phyloP scores from a whole-genome alignment of 2,797 vertebrate species.

The Sardinella longiceps region DNA sequence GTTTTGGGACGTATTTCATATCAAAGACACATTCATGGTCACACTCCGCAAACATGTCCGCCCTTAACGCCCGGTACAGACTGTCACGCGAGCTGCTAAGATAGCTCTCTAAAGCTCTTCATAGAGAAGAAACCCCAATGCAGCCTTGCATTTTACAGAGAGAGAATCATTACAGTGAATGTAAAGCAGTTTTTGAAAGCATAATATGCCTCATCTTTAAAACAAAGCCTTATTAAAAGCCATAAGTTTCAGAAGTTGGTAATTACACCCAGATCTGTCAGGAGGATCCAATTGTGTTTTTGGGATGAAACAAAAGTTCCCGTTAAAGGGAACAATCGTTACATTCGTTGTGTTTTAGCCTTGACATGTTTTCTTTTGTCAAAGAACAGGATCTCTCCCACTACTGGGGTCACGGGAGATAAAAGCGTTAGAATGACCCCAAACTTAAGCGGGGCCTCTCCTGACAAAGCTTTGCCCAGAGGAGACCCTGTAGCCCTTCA shows the following conservation, averaged over 20 bases:
- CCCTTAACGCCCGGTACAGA: slow-evolving; percentile 9
- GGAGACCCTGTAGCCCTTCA: background rate
- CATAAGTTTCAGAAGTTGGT: background rate
- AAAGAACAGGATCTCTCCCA: background rate
- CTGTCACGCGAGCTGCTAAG: slow-evolving; percentile 1
- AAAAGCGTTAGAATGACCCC: background rate
- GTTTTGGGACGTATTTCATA: background rate
- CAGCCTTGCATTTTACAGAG: background rate
- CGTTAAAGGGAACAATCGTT: background rate
- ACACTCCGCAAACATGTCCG: slow-evolving; percentile 7
- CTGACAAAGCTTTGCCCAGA: slow-evolving; percentile 4
- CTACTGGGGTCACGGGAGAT: background rate
- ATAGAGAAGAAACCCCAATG: slow-evolving; percentile 21
- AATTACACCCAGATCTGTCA: background rate
- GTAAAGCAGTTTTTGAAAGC: background rate
- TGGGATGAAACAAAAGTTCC: background rate
- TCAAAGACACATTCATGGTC: slow-evolving; percentile 33
- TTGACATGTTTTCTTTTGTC: background rate
- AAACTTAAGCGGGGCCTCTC: slow-evolving; percentile 7
- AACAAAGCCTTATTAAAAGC: background rate
- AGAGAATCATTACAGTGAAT: background rate
- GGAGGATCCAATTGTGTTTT: background rate
- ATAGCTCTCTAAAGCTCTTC: slow-evolving; percentile 19
- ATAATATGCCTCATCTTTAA: background rate
- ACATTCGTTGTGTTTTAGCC: background rate